phyloP scores from a whole-genome alignment of 1,140 invertebrate species.

The Temnothorax nylanderi region DNA sequence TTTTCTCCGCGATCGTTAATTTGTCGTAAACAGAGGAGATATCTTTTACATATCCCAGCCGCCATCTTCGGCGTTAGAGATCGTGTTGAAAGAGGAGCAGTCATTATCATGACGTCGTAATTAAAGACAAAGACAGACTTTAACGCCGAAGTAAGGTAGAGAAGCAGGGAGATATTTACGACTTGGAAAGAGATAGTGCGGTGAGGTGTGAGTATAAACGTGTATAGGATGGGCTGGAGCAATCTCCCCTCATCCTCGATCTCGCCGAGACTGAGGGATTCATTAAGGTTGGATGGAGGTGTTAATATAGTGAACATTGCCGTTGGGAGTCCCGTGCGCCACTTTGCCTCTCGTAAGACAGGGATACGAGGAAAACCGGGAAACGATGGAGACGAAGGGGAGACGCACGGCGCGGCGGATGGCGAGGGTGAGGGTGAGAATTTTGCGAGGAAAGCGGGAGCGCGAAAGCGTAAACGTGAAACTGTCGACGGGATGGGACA shows the following conservation, averaged over 20 bases:
- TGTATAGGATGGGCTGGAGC: constrained; percentile 7
- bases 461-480: constrained; percentile 24
- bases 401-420: constrained; percentile 1
- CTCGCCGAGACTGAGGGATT: constrained; percentile 76
- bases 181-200: constrained; percentile 60
- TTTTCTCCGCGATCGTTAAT: not conserved
- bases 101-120: constrained; percentile 58
- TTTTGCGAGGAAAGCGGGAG: not conserved
- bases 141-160: constrained; percentile 22
- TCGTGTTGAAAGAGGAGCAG: not conserved
- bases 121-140: constrained; percentile 45
- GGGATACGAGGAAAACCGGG: constrained; percentile 63
- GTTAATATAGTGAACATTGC: constrained; percentile 83
- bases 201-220: not conserved
- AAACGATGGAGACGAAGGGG: constrained; percentile 21
- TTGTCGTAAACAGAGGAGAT: not conserved
- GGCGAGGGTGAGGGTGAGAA: constrained; percentile 7
- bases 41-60: not conserved
- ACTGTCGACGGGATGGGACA: constrained; percentile 25
- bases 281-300: constrained; percentile 82
- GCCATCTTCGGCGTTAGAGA: not conserved
- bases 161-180: constrained; percentile 69
- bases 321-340: constrained; percentile 69
- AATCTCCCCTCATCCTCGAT: constrained; percentile 62
- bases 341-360: constrained; percentile 75